Percentiles rank a stretch among this genome's conserved stretches.
These are phyloP conservation scores for Baronia brevicornis DNA, from an alignment of 2,888 invertebrate genomes.

Conservation along the genomic window DNA sequence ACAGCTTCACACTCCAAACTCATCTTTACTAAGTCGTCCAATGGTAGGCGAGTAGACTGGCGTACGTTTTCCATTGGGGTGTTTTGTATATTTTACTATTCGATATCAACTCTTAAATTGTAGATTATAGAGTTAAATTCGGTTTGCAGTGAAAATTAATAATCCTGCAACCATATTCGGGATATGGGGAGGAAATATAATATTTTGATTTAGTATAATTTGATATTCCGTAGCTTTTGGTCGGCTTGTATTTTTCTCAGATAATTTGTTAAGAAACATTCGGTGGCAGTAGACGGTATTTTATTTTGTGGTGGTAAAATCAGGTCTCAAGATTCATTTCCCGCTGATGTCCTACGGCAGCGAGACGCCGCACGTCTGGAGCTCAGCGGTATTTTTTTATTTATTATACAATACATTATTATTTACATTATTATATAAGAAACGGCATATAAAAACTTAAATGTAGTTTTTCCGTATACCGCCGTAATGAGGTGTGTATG, in stretches of 20 bases:
- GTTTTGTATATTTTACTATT: slow-evolving; percentile 15
- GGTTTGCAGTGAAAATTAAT: slow-evolving; percentile 34
- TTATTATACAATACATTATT: neutral
- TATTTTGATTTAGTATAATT: slow-evolving; percentile 57
- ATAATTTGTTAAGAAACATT: slow-evolving; percentile 19
- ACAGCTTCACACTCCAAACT: slow-evolving; percentile 33
- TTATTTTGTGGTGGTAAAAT: slow-evolving; percentile 23
- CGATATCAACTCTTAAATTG: slow-evolving; percentile 18
- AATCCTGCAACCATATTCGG: slow-evolving; percentile 39
- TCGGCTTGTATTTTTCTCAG: slow-evolving; percentile 12
- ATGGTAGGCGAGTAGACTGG: slow-evolving; percentile 53
- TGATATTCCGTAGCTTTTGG: slow-evolving; percentile 21
- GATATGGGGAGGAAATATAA: slow-evolving; percentile 38
- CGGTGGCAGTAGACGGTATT: slow-evolving; percentile 16
- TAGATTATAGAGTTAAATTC: slow-evolving; percentile 20
- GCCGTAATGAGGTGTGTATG: no score
- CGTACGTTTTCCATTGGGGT: slow-evolving; percentile 39
- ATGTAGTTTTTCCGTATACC: no score
- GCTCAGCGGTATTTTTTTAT: slow-evolving; percentile 59
- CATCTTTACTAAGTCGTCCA: slow-evolving; percentile 45
- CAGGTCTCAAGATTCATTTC: slow-evolving; percentile 72
- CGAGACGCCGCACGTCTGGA: slow-evolving; percentile 74
- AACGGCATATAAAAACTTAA: no score
- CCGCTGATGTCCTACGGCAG: slow-evolving; percentile 74
- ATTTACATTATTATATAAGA: neutral